Base-by-base conservation (phyloP, 2,888 invertebrate species). In the Oscheius myriophilus region DNA sequence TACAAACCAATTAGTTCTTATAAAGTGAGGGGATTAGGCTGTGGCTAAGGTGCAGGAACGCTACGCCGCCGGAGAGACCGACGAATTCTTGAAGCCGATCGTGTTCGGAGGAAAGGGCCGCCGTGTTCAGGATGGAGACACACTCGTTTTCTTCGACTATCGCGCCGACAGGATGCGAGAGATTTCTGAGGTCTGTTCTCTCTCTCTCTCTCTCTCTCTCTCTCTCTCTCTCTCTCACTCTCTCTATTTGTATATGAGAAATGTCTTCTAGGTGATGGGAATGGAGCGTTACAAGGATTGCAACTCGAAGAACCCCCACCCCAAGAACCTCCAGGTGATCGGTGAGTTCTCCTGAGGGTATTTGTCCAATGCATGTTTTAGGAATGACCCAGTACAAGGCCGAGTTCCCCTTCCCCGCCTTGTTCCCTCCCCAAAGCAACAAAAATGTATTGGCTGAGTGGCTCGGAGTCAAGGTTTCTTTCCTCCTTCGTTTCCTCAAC, bases 331-430 rank as follows among this genome's bases (percentile, higher is more conserved):
- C n/a, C 54, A 73, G 61, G 73, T 75, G 0, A 41, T 69, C 23
- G 63, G 63, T 69, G 26, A 33, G 39, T 59, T 11, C 7, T 43
- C 26, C 18, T 23, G 1, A 18, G 26, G 0, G 16, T 4, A 7
- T 43, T 25, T 25, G 26, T 21, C 3, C 23, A 25, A 2, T 25
- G 6, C 52, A 39, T 18, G 25, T 41, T 61, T 45, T 26, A 71
- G 86, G 87, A 25, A 88, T 88, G 88, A 88, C 88, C 11, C 87
- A 89, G 72, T 88, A 89, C 80, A 89, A 88, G 68, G 86, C 86
- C 33, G 87, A 88, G 69, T 88, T 87, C 82, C 86, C 87, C 18
- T 88, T 88, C 76, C 83, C 82, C 16, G 71, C 84, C 12, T 83
- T 88, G 21, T 88, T 88, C 79, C 88, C 88, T n/a, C 88, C 88